Conservation (phyloP, 2,113 vertebrate genomes). For the Oncorhynchus keta region DNA sequence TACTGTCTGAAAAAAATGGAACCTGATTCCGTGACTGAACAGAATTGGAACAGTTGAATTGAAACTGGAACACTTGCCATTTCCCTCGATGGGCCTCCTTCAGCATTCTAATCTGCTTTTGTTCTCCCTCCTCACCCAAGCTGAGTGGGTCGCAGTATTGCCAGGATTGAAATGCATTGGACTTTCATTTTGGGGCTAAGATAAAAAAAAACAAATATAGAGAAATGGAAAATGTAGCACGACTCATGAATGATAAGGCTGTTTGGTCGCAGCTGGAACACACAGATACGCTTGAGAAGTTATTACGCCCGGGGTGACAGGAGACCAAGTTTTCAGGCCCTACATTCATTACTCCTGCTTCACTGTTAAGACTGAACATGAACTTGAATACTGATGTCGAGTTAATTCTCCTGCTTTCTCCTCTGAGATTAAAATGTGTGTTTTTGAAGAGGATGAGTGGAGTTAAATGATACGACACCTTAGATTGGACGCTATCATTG, state of each 20-base stretch:
- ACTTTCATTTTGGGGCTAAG: slow-evolving; percentile 39
- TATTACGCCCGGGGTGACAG: slow-evolving; percentile 59
- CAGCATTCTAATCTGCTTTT: slow-evolving; percentile 36
- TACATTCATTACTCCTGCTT: slow-evolving; percentile 52
- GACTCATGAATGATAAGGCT: slow-evolving; percentile 60
- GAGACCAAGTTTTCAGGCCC: slow-evolving; percentile 50
- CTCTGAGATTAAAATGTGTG: slow-evolving; percentile 11
- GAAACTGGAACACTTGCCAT: slow-evolving; percentile 39
- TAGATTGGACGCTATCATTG: slow-evolving; percentile 33
- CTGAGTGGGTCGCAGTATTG: slow-evolving; percentile 25
- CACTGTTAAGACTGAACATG: slow-evolving; percentile 38
- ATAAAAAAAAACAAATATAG: slow-evolving; percentile 24
- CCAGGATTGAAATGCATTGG: slow-evolving; percentile 41
- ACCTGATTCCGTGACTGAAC: not conserved
- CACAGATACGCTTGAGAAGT: slow-evolving; percentile 65
- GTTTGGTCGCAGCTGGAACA: slow-evolving; percentile 60
- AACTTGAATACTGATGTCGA: slow-evolving; percentile 55
- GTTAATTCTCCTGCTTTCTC: slow-evolving; percentile 35
- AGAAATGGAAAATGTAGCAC: slow-evolving; percentile 50
- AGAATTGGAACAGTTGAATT: not conserved
- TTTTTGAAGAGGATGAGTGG: slow-evolving; percentile 17
- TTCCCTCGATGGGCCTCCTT: slow-evolving; percentile 47
- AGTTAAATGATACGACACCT: slow-evolving; percentile 9
- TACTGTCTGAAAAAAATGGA: not conserved
- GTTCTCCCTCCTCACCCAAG: slow-evolving; percentile 20